phyloP scores from a whole-genome alignment of 35 echinoderm and acorn worm species.

The Anneissia japonica region DNA sequence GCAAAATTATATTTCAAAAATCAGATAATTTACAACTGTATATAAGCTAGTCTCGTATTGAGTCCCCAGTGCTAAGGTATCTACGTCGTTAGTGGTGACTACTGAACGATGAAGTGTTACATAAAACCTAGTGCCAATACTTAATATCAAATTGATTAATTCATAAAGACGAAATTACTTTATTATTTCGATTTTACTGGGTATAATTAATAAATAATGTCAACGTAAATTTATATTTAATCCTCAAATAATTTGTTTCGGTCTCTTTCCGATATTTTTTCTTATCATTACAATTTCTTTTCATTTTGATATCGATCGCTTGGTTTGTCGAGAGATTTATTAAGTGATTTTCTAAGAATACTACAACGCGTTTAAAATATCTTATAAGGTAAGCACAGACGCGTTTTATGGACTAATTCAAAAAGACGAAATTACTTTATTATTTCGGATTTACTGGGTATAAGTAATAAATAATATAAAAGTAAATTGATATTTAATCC shows the following conservation, averaged over 20 bases:
- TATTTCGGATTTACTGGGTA: not conserved
- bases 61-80: not conserved
- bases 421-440: not conserved
- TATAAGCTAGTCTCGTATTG: not conserved
- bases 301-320: no score
- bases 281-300: no score
- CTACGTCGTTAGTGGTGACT: not conserved
- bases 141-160: conserved; percentile 3
- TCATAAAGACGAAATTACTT: not conserved
- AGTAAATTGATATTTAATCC: not conserved
- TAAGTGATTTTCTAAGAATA: no score
- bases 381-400: no score
- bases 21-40: not conserved
- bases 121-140: not conserved
- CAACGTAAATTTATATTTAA: not conserved
- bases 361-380: no score
- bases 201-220: not conserved
- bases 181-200: not conserved
- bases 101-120: not conserved
- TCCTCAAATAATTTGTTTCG: not conserved
- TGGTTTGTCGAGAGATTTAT: no score
- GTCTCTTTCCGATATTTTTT: not conserved
- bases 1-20: not conserved
- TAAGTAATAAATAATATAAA: not conserved
- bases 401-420: not conserved